Evolutionary conservation across 1,140 invertebrate genomes (phyloP).

Genomic region (Rhynchophorus ferrugineus): DNA sequence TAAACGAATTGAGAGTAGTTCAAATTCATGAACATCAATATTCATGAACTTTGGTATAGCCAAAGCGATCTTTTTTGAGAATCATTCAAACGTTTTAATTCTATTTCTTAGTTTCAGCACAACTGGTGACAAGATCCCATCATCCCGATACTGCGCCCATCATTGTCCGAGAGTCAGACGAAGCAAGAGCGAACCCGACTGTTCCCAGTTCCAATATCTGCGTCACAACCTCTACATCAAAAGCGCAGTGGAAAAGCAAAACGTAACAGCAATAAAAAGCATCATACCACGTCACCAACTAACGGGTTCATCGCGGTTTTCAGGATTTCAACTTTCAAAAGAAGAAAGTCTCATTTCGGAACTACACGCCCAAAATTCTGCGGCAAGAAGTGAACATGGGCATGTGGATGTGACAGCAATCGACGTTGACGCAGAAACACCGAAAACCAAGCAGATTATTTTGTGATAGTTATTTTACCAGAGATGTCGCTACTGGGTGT

Average conservation of each 20-base stretch:
- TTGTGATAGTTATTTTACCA: background rate
- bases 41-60: too few species aligned
- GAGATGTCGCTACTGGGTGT: constrained; percentile 27
- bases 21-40: too few species aligned
- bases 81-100: too few species aligned
- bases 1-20: too few species aligned
- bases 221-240: constrained; percentile 53
- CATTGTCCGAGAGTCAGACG: constrained; percentile 8
- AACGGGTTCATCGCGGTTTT: too few species aligned
- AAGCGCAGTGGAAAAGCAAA: constrained; percentile 44
- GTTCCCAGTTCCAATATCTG: constrained; percentile 39
- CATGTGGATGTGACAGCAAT: constrained; percentile 36
- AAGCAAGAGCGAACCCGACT: constrained; percentile 14
- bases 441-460: too few species aligned
- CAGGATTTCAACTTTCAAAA: constrained; percentile 22
- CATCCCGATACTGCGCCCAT: constrained; percentile 30
- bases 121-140: constrained; percentile 46
- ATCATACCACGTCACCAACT: too few species aligned
- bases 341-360: constrained; percentile 48
- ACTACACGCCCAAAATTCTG: constrained; percentile 59
- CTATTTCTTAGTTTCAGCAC: constrained; percentile 39
- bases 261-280: constrained; percentile 15
- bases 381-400: constrained; percentile 41
- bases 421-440: too few species aligned
- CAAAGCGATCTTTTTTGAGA: too few species aligned